phyloP scores from a whole-genome alignment of 1,140 invertebrate species.

The Coenobita brevimanus region DNA sequence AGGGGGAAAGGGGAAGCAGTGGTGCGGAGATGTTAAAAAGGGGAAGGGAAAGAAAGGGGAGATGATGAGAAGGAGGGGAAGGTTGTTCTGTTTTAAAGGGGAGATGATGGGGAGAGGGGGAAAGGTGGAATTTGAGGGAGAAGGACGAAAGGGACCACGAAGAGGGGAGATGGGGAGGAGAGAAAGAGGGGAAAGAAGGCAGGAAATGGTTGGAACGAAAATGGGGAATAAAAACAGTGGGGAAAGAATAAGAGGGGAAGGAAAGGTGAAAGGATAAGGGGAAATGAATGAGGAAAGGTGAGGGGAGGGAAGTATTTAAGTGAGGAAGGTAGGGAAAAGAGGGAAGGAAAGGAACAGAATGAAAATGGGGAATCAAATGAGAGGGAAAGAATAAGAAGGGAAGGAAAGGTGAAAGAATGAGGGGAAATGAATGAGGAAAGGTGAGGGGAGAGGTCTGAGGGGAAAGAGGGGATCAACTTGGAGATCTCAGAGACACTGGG shows the following conservation, averaged over 20 bases:
- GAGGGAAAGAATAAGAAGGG: slow-evolving; percentile 2
- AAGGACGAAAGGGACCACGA: background rate
- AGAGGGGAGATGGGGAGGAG: background rate
- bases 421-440: background rate
- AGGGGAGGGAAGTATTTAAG: no score
- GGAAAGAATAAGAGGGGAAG: no score
- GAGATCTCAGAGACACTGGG: no score
- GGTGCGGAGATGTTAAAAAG: background rate
- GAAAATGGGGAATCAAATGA: background rate
- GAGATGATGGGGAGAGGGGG: background rate
- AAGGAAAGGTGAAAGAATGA: background rate
- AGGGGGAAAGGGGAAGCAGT: background rate
- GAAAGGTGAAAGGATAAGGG: no score
- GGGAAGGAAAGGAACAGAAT: background rate
- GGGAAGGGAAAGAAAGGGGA: background rate
- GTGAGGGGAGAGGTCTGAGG: background rate
- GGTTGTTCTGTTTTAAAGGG: background rate
- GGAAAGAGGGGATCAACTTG: no score
- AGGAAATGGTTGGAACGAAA: no score
- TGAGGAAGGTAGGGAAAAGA: no score
- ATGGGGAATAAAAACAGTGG: no score
- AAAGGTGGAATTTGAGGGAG: background rate
- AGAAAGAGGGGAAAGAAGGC: background rate
- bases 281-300: no score
- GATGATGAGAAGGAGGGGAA: background rate